A percentile compares a stretch with the other conserved stretches of the same genome.
Conservation (phyloP, 2,888 invertebrate species). For the Prosopocoilus inquinatus region DNA sequence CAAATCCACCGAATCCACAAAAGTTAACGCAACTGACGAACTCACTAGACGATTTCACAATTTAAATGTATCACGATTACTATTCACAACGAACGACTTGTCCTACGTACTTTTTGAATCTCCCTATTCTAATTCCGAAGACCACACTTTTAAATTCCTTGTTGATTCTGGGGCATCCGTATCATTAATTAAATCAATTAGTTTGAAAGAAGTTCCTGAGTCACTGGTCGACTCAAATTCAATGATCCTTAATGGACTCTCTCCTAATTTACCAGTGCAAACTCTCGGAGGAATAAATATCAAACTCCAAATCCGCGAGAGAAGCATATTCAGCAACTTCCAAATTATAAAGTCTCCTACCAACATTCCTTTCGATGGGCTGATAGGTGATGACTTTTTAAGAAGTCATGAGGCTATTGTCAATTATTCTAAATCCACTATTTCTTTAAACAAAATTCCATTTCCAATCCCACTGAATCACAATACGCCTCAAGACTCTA, state of each 20-base stretch:
- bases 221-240: neutral
- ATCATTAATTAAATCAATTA: constrained; percentile 23
- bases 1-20: too few relatives aligned
- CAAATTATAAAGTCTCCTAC: neutral
- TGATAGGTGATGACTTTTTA: constrained; percentile 30
- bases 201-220: neutral
- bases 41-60: too few relatives aligned
- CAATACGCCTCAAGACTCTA: constrained; percentile 3
- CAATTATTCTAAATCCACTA: constrained; percentile 7
- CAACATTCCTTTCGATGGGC: constrained; percentile 23
- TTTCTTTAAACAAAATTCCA: neutral
- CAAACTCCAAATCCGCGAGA: neutral
- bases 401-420: constrained; percentile 18
- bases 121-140: too few relatives aligned
- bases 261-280: neutral
- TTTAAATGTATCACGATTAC: too few relatives aligned
- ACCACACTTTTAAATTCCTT: constrained; percentile 21
- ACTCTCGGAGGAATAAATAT: constrained; percentile 1
- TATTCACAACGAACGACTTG: neutral
- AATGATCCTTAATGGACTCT: neutral
- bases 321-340: neutral
- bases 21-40: too few relatives aligned
- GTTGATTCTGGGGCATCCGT: constrained; percentile 29
- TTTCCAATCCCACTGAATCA: neutral
- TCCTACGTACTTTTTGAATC: neutral